Conservation (phyloP, 2,113 vertebrate species). For the Amblyornis subalaris region DNA sequence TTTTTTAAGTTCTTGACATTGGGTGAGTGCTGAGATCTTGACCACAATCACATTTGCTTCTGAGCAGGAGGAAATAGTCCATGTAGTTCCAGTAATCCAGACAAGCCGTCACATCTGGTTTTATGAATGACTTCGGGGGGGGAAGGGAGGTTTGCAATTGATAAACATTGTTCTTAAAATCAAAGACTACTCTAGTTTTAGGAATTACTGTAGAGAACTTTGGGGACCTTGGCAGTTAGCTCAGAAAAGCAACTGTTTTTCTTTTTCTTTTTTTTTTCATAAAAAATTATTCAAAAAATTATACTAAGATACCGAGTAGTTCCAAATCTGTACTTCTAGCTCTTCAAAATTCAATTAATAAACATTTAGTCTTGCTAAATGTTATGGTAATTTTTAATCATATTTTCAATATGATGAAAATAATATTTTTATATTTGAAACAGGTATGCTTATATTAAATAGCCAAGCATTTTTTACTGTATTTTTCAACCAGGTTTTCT, state of each 20-base stretch:
- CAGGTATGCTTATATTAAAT: not conserved
- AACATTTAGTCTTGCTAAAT: not conserved
- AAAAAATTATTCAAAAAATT: not conserved
- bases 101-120: constrained; percentile 28
- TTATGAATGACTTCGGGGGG: constrained; percentile 14
- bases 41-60: constrained; percentile 48
- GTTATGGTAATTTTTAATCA: not conserved
- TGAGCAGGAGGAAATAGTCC: constrained; percentile 47
- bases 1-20: not conserved
- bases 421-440: not conserved
- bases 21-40: constrained; percentile 25
- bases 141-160: constrained; percentile 29
- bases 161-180: constrained; percentile 50
- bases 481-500: not conserved
- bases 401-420: not conserved
- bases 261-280: not conserved
- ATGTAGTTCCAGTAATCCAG: constrained; percentile 45
- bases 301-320: not conserved
- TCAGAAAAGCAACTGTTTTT: not conserved
- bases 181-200: constrained; percentile 20
- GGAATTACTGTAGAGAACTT: not conserved
- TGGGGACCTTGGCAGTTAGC: not conserved
- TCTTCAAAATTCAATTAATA: not conserved
- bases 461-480: not conserved
- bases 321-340: not conserved